Conservation (phyloP, 2,797 vertebrate genomes). For the Bryconaethiops microstoma region DNA sequence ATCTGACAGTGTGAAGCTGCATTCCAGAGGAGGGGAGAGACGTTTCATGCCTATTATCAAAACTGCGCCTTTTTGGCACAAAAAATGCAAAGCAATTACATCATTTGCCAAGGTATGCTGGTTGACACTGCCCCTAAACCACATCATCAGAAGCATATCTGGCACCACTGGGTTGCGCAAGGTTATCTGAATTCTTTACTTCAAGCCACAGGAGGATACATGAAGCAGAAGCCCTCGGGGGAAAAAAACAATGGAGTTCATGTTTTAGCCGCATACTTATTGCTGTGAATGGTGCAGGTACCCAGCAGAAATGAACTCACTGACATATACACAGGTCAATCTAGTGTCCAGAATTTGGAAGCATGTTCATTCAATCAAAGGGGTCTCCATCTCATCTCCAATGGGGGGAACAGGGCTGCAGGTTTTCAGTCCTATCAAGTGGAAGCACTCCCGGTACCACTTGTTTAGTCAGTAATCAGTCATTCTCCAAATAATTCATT, state of each 20-base stretch:
- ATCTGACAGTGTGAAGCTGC: conserved; percentile 6
- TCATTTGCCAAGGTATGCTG: conserved; percentile 24
- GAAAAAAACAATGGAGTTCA: background rate
- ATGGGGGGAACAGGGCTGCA: no score
- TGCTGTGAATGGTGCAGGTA: background rate
- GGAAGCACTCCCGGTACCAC: no score
- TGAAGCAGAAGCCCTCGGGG: background rate
- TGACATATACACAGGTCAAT: background rate
- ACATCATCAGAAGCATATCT: conserved; percentile 17
- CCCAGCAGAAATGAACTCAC: background rate
- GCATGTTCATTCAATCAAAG: no score
- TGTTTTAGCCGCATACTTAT: background rate
- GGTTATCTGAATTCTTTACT: conserved; percentile 26
- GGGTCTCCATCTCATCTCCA: no score
- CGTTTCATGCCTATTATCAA: conserved; percentile 28
- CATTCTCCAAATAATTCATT: no score
- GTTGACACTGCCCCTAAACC: conserved; percentile 29
- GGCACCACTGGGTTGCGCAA: background rate
- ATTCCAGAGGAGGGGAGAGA: conserved; percentile 9
- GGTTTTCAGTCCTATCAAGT: no score
- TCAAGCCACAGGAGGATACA: conserved; percentile 14
- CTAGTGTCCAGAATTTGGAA: background rate
- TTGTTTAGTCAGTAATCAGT: no score
- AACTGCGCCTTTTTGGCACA: conserved; percentile 18
- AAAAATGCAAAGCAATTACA: background rate